A percentile compares a stretch with the other conserved stretches of the same genome.
Evolutionary conservation across 2,113 vertebrate genomes (phyloP).

Genomic region (Sphyrna mokarran): DNA sequence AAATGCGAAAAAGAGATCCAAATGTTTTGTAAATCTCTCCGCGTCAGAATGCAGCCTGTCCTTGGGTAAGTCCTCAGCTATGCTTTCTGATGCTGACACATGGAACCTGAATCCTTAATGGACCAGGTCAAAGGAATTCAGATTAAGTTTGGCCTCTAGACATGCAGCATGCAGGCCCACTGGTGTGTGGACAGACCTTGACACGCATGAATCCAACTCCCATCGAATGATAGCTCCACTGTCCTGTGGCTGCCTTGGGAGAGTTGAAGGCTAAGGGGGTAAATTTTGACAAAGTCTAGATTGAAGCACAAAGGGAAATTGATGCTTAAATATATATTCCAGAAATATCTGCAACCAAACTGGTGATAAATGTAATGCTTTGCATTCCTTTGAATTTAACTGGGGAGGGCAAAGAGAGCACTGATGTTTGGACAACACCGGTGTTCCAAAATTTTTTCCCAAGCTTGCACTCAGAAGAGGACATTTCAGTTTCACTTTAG

Average conservation of each 20-base stretch:
- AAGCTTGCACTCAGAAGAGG: not conserved
- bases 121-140: not conserved
- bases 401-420: no score
- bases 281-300: not conserved
- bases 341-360: no score
- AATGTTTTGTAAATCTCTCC: no score
- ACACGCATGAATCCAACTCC: not conserved
- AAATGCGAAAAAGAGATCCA: no score
- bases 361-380: no score
- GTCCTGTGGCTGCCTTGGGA: no score
- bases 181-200: not conserved
- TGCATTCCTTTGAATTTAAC: no score
- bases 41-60: no score
- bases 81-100: not conserved
- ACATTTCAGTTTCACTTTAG: not conserved
- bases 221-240: not conserved
- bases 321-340: not conserved
- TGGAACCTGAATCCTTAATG: not conserved
- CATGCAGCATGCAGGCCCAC: not conserved
- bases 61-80: no score
- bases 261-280: not conserved
- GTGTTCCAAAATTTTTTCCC: not conserved
- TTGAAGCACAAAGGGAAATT: not conserved
- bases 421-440: no score
- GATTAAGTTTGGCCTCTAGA: not conserved